Conservation (phyloP, 2,797 vertebrate genomes). For the Sebastolobus alascanus region DNA sequence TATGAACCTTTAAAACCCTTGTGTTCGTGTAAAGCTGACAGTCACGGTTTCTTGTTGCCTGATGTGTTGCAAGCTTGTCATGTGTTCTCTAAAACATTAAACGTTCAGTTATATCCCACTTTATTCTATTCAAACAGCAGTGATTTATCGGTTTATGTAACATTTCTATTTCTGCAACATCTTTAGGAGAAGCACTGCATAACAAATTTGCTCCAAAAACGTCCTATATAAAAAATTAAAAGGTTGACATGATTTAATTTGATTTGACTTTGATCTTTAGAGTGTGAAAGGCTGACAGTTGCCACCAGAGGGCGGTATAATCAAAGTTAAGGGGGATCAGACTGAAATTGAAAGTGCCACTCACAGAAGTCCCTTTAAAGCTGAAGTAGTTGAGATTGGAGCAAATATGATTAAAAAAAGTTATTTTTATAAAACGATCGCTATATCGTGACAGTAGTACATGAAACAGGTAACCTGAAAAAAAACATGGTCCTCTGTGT, state of each 20-base stretch:
- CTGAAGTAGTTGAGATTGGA: no score
- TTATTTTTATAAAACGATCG: no score
- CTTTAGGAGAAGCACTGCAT: not conserved
- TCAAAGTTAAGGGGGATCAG: not conserved
- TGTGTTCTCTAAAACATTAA: not conserved
- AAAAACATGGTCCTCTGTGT: no score
- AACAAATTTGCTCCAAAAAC: not conserved
- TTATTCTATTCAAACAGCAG: not conserved
- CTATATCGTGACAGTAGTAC: no score
- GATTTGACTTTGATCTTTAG: not conserved
- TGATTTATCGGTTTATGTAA: not conserved
- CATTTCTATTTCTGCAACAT: not conserved
- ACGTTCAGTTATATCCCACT: not conserved
- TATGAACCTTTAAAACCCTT: not conserved
- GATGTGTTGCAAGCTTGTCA: not conserved
- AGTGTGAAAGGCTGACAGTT: not conserved
- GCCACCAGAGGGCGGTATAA: conserved; percentile 60
- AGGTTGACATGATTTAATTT: not conserved
- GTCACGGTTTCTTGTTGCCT: not conserved
- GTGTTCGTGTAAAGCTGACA: not conserved
- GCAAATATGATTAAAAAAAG: no score
- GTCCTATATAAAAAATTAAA: not conserved
- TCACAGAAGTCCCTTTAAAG: not conserved
- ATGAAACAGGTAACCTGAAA: no score
- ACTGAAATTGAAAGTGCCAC: not conserved